Evolutionary conservation across 35 echinoderm and acorn worm species (phyloP), one percentile per base, ranked within the genome.

Genomic region (Stichopus chloronotus): DNA sequence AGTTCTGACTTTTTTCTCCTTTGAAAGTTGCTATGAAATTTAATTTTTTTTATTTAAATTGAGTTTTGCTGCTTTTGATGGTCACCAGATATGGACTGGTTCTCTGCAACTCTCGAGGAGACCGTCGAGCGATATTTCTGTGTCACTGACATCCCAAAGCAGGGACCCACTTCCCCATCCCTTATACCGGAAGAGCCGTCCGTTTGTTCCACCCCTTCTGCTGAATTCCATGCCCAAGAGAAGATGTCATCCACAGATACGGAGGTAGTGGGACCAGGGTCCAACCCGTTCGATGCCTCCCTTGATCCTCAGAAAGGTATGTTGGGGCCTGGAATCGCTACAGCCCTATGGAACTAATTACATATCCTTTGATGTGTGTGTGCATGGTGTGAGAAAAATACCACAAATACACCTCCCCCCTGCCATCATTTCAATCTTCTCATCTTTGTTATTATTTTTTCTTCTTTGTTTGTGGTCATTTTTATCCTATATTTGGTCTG

Each of bases 61-160:
- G 6, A 20, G 69, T 14, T 23, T 86, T 80, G 5, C 11, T 56
- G 25, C 56, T 65, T 88, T 77, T 95, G 12, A 68, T 30, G 79
- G n/a, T n/a, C 56, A 72, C 11, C 77, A 98, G 96, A 94, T 88
- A 81, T 89, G 83, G 86, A 83, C 16, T 98, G 96, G 96, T 98
- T 95, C 81, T 91, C 78, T 10, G 69, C 84, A n/a, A 91, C 76
- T 8, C 90, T 98, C 6, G 87, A 95, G 24, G 89, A 95, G 0
- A 91, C 91, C 8, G 94, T 98, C 16, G 92, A 98, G 84, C 89
- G 91, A 9, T 78, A 94, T 87, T 98, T 98, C 57, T 98, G 96
- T 57, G 88, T 89, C 21, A 92, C 92, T 23, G 60, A 91, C 4
- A 56, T 81, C 14, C 82, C 57, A 20, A 58, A 85, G 6, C 20